These are phyloP conservation scores for Pachycephus smyrnensis DNA, from an alignment of 2,888 invertebrate species.

Conservation along the genomic window DNA sequence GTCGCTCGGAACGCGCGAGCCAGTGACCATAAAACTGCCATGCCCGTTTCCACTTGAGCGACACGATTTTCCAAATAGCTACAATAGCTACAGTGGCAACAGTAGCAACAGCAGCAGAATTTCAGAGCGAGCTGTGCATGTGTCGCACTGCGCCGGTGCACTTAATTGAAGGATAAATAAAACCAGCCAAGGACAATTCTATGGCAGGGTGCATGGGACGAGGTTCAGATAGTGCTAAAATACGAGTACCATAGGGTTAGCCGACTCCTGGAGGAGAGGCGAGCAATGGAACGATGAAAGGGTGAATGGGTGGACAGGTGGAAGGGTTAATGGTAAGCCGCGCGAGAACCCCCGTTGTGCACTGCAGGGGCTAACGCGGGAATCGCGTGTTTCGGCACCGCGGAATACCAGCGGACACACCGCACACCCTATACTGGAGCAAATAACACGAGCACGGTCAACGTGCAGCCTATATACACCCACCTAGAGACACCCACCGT, in stretches of 20 bases:
- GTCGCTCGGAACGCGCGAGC: constrained; percentile 30
- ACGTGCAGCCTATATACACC: constrained; percentile 21
- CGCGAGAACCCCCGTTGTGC: constrained; percentile 62
- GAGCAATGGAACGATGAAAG: constrained; percentile 11
- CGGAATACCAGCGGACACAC: constrained; percentile 6
- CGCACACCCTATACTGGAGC: not conserved
- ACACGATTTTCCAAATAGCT: too few species aligned
- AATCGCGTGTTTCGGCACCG: constrained; percentile 59
- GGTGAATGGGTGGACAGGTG: constrained; percentile 34
- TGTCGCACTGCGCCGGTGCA: constrained; percentile 35
- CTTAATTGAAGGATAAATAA: constrained; percentile 56
- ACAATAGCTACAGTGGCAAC: too few species aligned
- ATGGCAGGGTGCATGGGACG: constrained; percentile 23
- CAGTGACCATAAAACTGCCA: constrained; percentile 39
- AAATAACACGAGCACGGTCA: constrained; percentile 15
- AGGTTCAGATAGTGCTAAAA: constrained; percentile 45
- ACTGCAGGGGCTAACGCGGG: constrained; percentile 62
- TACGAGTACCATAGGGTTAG: constrained; percentile 27
- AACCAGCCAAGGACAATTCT: constrained; percentile 27
- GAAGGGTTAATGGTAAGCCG: constrained; percentile 55
- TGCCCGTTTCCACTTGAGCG: constrained; percentile 3
- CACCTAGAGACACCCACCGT: too few species aligned
- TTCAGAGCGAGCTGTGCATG: constrained; percentile 12
- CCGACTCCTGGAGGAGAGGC: constrained; percentile 23
- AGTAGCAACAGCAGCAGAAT: not conserved